Evolutionary conservation across 2,888 invertebrate genomes (phyloP).

Genomic region (Tachystola acroxantha): DNA sequence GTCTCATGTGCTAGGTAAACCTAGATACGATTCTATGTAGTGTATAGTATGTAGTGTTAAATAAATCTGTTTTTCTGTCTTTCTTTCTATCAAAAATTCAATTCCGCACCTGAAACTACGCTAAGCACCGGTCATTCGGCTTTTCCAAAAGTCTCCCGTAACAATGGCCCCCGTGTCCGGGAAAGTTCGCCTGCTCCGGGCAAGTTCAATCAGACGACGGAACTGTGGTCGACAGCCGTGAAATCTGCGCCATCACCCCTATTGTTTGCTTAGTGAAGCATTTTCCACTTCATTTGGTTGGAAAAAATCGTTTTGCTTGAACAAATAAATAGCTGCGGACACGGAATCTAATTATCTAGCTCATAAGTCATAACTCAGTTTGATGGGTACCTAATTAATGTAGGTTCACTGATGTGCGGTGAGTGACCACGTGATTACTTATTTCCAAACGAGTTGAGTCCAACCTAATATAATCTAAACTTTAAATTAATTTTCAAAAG

Average conservation of each 20-base stretch:
- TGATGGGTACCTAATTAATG: too few relatives aligned
- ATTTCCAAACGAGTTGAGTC: too few relatives aligned
- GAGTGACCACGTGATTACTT: too few relatives aligned
- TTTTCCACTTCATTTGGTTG: conserved; percentile 6
- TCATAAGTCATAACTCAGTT: too few relatives aligned
- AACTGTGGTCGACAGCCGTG: conserved; percentile 14
- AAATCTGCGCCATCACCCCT: conserved; percentile 17
- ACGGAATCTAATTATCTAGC: too few relatives aligned
- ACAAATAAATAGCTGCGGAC: neutral
- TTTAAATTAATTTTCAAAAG: too few relatives aligned
- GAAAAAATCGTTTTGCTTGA: neutral
- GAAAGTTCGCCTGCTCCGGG: conserved; percentile 4
- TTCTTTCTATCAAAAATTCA: too few relatives aligned
- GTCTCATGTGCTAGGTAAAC: neutral
- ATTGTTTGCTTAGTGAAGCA: conserved; percentile 16
- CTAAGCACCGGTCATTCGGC: conserved; percentile 1
- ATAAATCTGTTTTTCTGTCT: too few relatives aligned
- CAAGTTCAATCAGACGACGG: conserved; percentile 12
- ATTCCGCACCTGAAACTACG: neutral
- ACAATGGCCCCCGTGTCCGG: conserved; percentile 11
- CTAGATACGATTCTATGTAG: too few relatives aligned
- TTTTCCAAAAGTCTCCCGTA: conserved; percentile 4
- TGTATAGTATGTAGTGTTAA: too few relatives aligned
- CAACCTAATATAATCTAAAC: too few relatives aligned
- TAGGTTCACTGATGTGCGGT: too few relatives aligned